Base-by-base conservation (phyloP, 1,140 invertebrate genomes). In the Tyrophagus putrescentiae region DNA sequence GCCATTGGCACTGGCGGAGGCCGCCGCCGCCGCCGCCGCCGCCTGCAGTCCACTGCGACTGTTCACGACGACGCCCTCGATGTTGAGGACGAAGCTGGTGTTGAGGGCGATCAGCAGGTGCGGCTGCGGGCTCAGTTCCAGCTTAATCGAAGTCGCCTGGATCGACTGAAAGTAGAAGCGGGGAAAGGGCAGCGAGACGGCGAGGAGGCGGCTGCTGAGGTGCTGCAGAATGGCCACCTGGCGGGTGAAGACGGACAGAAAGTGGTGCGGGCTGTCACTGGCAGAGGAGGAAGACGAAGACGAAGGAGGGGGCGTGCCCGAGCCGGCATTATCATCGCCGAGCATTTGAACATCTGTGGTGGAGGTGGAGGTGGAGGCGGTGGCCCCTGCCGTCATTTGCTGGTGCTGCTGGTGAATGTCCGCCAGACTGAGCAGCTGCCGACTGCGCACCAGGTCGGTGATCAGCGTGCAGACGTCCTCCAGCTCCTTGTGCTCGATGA, bases 111-210 rank as follows among this genome's bases (percentile, higher is more conserved):
- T 78, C 6, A 89, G 80, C 0, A 82, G 82, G 66, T 89, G 85
- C 0, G 86, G 85, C 70, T 87, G 85, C 0, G 88, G 87, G 31
- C 82, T 84, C 7, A 93, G 80, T 1, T 85, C 84, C 45, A 93
- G 71, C 70, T 76, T 78, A 1, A 87, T 80, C 59, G 77, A 79
- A 6, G 87, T 92, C 1, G 80, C 80, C 70, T 92, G 88, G 9
- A 90, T 72, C 5, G 82, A 79, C 77, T 93, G 88, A 74, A 89
- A 93, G 70, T 89, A 89, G 67, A 84, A 90, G 34, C 90, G 76
- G 18, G 90, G 86, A 65, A 85, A 79, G 36, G 82, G 79, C 7
- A 87, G 69, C 25, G 81, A 80, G 18, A 81, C 78, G 59, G 76
- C 76, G 33, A 80, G 75, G 34, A 87, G 68, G n/a, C 81, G 72